phyloP scores from a whole-genome alignment of 2,888 invertebrate genomes.

The Alentia gelatinosa region DNA sequence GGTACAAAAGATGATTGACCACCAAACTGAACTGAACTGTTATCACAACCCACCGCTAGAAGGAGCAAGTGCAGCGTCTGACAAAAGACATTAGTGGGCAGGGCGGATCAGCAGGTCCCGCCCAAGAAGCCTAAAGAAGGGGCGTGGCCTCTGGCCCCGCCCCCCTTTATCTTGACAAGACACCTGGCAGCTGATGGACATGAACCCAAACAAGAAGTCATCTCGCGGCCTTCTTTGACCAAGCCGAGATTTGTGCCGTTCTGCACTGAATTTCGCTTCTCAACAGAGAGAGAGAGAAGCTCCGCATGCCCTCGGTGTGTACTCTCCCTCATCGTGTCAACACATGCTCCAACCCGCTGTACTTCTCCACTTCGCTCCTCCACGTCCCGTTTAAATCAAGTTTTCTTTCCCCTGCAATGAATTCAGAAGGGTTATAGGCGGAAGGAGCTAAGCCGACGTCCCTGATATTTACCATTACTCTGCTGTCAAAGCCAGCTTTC shows the following conservation, averaged over 20 bases:
- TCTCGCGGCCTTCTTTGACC: neutral
- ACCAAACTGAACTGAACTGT: neutral
- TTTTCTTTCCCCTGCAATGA: no score
- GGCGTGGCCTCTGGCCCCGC: constrained; percentile 33
- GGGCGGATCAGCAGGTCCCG: neutral
- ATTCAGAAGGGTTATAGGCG: no score
- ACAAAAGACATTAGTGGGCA: constrained; percentile 35
- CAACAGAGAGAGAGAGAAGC: no score
- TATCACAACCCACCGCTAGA: neutral
- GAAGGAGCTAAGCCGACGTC: no score
- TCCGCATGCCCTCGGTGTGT: no score
- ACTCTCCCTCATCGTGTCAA: no score
- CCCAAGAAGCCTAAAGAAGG: neutral
- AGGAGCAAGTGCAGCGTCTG: constrained; percentile 32
- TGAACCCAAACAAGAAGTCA: constrained; percentile 13
- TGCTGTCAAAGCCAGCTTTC: neutral
- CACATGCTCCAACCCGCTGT: no score
- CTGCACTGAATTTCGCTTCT: neutral
- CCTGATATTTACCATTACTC: neutral
- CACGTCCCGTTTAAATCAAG: no score
- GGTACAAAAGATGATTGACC: neutral
- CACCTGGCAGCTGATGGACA: constrained; percentile 36
- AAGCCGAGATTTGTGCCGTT: neutral
- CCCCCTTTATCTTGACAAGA: constrained; percentile 45
- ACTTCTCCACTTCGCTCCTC: no score